Conservation (phyloP, 2,797 vertebrate genomes). For the Sebastes vulpes region DNA sequence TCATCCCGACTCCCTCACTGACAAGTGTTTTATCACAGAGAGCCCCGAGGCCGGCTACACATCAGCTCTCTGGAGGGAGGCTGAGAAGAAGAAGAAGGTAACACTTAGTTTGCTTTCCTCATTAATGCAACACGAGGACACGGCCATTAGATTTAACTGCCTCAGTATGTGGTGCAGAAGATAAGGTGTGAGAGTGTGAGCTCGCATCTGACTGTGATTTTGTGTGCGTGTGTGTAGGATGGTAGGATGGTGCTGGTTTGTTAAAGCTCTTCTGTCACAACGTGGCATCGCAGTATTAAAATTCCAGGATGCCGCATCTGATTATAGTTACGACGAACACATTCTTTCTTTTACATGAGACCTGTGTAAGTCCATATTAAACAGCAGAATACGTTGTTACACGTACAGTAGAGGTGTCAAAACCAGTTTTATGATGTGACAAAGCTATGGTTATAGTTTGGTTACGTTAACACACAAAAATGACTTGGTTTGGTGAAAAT, state of each 20-base stretch:
- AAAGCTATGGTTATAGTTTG: neutral
- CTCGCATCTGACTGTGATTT: constrained; percentile 28
- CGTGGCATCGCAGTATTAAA: neutral
- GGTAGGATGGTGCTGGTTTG: neutral
- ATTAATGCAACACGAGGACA: constrained; percentile 31
- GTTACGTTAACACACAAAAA: neutral
- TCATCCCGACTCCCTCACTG: constrained; percentile 49
- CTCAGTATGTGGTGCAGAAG: neutral
- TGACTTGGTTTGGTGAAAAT: neutral
- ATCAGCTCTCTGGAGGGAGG: constrained; percentile 7
- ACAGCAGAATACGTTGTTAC: too few relatives aligned
- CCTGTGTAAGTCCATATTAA: too few relatives aligned
- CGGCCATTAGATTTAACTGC: constrained; percentile 30
- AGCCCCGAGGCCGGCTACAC: constrained; percentile 3
- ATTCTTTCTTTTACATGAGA: neutral
- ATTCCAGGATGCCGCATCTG: constrained; percentile 13
- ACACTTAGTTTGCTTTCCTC: constrained; percentile 43
- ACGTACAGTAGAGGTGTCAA: too few relatives aligned
- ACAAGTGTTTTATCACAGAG: constrained; percentile 56
- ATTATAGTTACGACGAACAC: constrained; percentile 10
- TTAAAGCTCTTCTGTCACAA: constrained; percentile 1
- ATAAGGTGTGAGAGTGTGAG: neutral
- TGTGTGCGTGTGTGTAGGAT: neutral
- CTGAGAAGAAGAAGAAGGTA: constrained; percentile 17
- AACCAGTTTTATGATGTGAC: neutral